Conservation (phyloP, 2,113 vertebrate genomes). For the Phylloscopus whistleri region DNA sequence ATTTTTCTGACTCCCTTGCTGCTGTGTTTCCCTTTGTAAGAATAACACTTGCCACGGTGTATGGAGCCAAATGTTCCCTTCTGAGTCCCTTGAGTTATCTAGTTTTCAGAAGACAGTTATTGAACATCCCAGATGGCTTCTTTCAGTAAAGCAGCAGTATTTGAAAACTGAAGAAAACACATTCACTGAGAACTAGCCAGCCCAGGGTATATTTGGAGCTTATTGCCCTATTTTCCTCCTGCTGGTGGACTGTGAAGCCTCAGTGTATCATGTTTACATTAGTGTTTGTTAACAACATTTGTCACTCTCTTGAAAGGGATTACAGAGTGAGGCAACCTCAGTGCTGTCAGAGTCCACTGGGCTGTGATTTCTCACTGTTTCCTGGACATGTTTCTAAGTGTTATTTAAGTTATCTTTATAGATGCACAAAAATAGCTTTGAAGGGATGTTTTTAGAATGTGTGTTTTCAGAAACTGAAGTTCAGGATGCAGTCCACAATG, state of each 20-base stretch:
- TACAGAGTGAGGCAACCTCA: background rate
- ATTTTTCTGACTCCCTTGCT: slow-evolving; percentile 10
- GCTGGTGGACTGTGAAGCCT: background rate
- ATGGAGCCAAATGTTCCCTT: slow-evolving; percentile 10
- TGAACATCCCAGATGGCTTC: slow-evolving; percentile 2
- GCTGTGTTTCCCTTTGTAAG: slow-evolving; percentile 14
- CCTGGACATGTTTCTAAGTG: background rate
- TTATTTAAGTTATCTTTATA: background rate
- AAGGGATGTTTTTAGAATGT: background rate
- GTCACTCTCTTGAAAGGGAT: background rate
- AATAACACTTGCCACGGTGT: background rate
- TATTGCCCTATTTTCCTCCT: background rate
- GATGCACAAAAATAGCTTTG: background rate
- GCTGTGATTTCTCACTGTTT: background rate
- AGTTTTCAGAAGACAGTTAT: background rate
- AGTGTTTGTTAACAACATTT: background rate
- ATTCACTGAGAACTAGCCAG: background rate
- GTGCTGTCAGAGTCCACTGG: background rate
- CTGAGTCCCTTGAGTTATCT: background rate
- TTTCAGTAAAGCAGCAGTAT: background rate
- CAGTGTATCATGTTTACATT: background rate
- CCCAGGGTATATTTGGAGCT: background rate
- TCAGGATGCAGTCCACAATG: background rate
- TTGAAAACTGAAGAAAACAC: background rate
- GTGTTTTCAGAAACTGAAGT: slow-evolving; percentile 10